Base-by-base conservation (phyloP, 2,888 invertebrate genomes). In the Protodeltote pygarga region DNA sequence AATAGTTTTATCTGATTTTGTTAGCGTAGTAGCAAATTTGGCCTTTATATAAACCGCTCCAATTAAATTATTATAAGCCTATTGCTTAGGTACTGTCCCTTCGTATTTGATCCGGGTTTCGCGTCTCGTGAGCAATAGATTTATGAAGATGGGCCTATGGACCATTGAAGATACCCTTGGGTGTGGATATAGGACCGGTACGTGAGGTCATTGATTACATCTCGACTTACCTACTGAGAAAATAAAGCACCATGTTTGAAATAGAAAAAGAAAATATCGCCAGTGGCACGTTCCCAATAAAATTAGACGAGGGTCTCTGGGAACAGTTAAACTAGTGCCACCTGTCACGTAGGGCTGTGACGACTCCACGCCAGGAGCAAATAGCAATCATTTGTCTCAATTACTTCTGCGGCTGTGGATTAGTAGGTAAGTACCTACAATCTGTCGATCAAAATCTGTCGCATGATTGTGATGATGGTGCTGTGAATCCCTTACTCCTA, bases 311-410 rank as follows among this genome's bases (percentile, higher is more conserved):
- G 60, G 32, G 25, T 23, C 17, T 9, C 11, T 2, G 17, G 19
- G 40, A 32, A 51, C 44, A 45, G 44, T 35, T 11, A 11, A 39
- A 29, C 31, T 48, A 28, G 59, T 20, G 34, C 21, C 24, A 40
- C 35, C 32, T 44, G 45, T 35, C 53, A 57, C 40, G 37, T 35
- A 51, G 8, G 13, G 25, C 19, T 6, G 17, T n/a, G 1, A 23
- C 13, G 21, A n/a, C 5, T 17, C 35, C 13, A 16, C 5, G 28
- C 17, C 9, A 23, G 40, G 15, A 13, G 33, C 39, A 53, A 37
- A 60, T 46, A 13, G 11, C 33, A 29, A 37, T 60, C 53, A 41
- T 57, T 52, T 2, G 37, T 60, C 61, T 29, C 33, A 38, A 53
- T 57, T 46, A 60, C 15, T 37, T 28, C 8, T 21, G 33, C 28